A percentile compares a stretch with the other conserved stretches of the same genome.
These are phyloP conservation scores for Sarcophaga rosellei DNA, from an alignment of 2,888 invertebrate genomes.

Conservation along the genomic window DNA sequence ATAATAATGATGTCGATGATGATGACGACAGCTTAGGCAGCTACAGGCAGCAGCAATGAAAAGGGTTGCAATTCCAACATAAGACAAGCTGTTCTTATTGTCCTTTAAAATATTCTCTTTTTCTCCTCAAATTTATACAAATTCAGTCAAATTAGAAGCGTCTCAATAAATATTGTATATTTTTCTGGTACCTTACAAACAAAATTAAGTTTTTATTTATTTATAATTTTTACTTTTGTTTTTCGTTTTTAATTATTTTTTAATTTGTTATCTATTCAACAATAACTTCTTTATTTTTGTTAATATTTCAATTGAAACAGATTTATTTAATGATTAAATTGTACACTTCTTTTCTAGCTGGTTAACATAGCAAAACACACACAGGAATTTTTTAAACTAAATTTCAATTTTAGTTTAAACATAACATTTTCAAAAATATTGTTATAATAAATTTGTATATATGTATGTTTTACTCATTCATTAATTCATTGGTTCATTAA, in stretches of 20 bases:
- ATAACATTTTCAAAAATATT: too few species aligned
- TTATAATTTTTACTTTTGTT: background rate
- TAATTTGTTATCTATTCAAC: too few species aligned
- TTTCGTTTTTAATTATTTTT: background rate
- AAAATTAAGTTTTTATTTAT: too few species aligned
- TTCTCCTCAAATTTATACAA: background rate
- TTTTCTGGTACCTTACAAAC: background rate
- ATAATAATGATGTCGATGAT: constrained; percentile 26
- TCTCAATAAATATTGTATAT: background rate
- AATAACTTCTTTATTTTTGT: too few species aligned
- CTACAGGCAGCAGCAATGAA: constrained; percentile 5
- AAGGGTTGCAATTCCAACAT: constrained; percentile 30
- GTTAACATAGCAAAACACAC: too few species aligned
- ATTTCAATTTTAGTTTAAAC: too few species aligned
- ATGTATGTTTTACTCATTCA: background rate
- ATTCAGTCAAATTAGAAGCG: background rate
- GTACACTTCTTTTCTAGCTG: too few species aligned
- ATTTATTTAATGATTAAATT: too few species aligned
- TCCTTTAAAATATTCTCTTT: background rate
- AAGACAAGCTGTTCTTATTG: constrained; percentile 2
- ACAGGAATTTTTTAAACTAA: too few species aligned
- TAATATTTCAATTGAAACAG: too few species aligned
- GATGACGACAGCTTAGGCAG: background rate
- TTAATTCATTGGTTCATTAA: constrained; percentile 45
- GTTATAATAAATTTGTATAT: background rate